Conservation (phyloP, 1,140 invertebrate species). For the Drosophila oshimai region DNA sequence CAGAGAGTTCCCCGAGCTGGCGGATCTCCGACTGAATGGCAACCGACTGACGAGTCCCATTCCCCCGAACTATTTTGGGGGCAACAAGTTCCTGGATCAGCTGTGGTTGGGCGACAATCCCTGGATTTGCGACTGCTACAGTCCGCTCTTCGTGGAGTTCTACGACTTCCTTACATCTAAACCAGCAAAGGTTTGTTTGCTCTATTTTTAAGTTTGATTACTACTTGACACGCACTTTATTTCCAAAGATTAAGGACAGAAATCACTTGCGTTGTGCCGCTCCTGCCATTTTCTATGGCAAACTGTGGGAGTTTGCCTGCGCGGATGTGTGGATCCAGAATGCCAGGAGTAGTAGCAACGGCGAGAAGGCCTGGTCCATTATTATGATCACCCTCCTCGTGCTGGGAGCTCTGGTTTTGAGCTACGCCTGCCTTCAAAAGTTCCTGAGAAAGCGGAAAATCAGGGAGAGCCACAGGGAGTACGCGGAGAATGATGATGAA, state of each 20-base stretch:
- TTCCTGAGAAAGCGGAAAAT: conserved; percentile 82
- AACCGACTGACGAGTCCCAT: conserved; percentile 87
- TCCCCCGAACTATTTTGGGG: conserved; percentile 84
- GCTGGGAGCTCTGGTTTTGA: conserved; percentile 15
- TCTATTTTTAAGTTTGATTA: neutral
- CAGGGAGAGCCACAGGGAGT: conserved; percentile 48
- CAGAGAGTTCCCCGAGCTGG: conserved; percentile 84
- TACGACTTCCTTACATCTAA: conserved; percentile 85
- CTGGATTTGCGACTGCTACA: conserved; percentile 88
- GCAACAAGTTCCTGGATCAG: conserved; percentile 85
- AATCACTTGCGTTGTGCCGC: conserved; percentile 84
- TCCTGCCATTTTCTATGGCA: conserved; percentile 85
- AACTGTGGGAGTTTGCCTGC: conserved; percentile 87
- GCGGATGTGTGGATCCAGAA: conserved; percentile 84
- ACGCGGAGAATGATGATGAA: conserved; percentile 82
- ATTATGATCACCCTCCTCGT: conserved; percentile 83
- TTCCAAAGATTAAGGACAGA: conserved; percentile 56
- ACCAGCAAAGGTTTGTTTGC: conserved; percentile 83
- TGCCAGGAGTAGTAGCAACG: conserved; percentile 69
- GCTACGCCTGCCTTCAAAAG: conserved; percentile 77
- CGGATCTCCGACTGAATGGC: conserved; percentile 85
- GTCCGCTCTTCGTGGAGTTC: conserved; percentile 84
- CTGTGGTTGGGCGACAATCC: conserved; percentile 87
- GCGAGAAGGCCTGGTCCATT: conserved; percentile 86
- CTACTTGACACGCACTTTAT: neutral